A percentile compares a stretch with the other conserved stretches of the same genome.
Conservation (phyloP, 2,888 invertebrate species). For the Torymus texanus region DNA sequence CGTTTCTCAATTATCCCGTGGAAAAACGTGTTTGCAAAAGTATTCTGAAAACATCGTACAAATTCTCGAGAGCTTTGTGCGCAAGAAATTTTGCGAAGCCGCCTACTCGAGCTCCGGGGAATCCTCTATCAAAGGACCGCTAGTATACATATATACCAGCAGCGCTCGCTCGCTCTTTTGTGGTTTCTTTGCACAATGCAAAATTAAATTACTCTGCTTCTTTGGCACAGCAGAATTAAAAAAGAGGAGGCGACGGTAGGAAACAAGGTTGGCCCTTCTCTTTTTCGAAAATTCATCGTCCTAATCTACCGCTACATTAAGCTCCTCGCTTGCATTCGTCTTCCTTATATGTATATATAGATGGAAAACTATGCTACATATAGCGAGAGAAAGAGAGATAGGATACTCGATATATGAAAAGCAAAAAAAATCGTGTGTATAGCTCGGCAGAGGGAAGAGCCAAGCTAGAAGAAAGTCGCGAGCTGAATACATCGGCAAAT, state of each 20-base stretch:
- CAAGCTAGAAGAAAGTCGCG: constrained; percentile 11
- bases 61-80: constrained; percentile 13
- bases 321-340: too few relatives aligned
- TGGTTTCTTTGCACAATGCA: constrained; percentile 16
- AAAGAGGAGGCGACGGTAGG: not conserved
- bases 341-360: too few relatives aligned
- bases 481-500: constrained; percentile 6
- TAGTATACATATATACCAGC: too few relatives aligned
- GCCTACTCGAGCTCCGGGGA: constrained; percentile 1
- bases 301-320: too few relatives aligned
- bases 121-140: constrained; percentile 32
- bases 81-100: constrained; percentile 10
- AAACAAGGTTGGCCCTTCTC: too few relatives aligned
- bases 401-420: not conserved
- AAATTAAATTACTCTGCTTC: constrained; percentile 36
- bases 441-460: not conserved
- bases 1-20: not conserved
- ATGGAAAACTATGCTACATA: not conserved
- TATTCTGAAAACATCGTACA: not conserved
- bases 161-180: not conserved
- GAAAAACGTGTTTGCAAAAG: constrained; percentile 2
- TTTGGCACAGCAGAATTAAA: not conserved
- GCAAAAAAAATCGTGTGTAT: too few relatives aligned
- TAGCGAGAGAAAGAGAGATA: not conserved
- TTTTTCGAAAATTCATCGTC: too few relatives aligned